A percentile compares a stretch with the other conserved stretches of the same genome.
These are phyloP conservation scores for Antigone vipio DNA, from an alignment of 2,113 vertebrate species.

Conservation along the genomic window DNA sequence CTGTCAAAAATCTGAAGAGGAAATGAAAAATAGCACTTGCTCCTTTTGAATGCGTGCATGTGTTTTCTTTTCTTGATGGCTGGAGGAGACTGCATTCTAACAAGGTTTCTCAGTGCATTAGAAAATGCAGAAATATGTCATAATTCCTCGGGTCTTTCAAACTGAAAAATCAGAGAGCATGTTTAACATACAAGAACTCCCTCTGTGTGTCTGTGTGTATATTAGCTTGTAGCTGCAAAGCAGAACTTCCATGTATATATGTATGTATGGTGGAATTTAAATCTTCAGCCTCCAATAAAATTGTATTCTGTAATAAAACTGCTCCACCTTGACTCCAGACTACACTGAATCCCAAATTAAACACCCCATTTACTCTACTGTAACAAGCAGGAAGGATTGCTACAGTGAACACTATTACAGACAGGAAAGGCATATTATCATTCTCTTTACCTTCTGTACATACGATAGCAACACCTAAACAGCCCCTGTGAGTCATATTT, in stretches of 20 bases:
- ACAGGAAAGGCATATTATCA: constrained; percentile 48
- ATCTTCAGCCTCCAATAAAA: constrained; percentile 74
- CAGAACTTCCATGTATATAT: constrained; percentile 38
- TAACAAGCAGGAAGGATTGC: constrained; percentile 68
- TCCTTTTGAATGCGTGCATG: background rate
- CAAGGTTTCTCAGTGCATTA: background rate
- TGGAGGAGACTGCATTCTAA: background rate
- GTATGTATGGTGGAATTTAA: constrained; percentile 63
- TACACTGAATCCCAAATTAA: constrained; percentile 75
- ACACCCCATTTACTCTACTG: constrained; percentile 72
- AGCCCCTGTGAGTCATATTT: constrained; percentile 29
- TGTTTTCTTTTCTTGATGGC: constrained; percentile 17
- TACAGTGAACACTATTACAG: constrained; percentile 62
- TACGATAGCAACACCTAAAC: constrained; percentile 18
- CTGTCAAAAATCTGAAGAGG: background rate
- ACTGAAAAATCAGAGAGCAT: constrained; percentile 44
- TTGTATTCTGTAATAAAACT: constrained; percentile 73
- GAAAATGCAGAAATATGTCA: constrained; percentile 45
- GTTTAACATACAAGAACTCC: constrained; percentile 36
- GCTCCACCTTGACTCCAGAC: constrained; percentile 73
- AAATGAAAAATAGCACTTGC: constrained; percentile 41
- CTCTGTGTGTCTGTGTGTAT: background rate
- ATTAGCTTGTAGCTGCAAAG: constrained; percentile 38
- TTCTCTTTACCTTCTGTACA: constrained; percentile 47
- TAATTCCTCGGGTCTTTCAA: constrained; percentile 36